Conservation (phyloP, 2,888 invertebrate genomes). For the Phyllotreta cruciferae region DNA sequence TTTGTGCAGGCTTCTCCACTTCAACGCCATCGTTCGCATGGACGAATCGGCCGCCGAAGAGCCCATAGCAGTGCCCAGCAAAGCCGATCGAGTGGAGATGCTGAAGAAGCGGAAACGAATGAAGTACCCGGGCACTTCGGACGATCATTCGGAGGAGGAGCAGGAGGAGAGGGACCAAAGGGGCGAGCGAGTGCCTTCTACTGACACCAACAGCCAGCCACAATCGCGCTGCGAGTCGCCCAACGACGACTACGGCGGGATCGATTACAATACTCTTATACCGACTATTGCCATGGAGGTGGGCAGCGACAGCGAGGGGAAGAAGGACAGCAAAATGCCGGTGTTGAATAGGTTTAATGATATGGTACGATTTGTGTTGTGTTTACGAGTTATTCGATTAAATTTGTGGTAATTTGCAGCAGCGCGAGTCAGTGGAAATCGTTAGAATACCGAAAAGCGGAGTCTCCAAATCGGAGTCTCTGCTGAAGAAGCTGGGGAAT, state of each 20-base stretch:
- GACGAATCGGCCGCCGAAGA: conserved; percentile 66
- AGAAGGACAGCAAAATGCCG: conserved; percentile 42
- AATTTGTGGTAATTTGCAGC: conserved; percentile 31
- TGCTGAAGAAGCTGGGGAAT: conserved; percentile 72
- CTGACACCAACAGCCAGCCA: conserved; percentile 44
- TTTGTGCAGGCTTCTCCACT: conserved; percentile 76
- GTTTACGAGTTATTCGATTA: background rate
- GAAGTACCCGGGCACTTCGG: conserved; percentile 53
- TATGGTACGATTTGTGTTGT: conserved; percentile 33
- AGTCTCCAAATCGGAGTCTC: conserved; percentile 63
- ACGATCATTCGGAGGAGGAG: conserved; percentile 45
- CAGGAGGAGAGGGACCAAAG: conserved; percentile 52
- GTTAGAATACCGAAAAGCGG: conserved; percentile 44
- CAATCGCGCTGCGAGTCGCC: conserved; percentile 57
- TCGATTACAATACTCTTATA: conserved; percentile 58
- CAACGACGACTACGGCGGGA: conserved; percentile 52
- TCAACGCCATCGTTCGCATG: conserved; percentile 73
- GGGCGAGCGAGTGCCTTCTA: conserved; percentile 53
- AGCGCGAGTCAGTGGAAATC: conserved; percentile 42
- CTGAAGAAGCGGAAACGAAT: conserved; percentile 50
- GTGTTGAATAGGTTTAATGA: conserved; percentile 39
- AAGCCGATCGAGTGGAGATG: conserved; percentile 51
- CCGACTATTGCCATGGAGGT: conserved; percentile 56
- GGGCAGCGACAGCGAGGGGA: conserved; percentile 53
- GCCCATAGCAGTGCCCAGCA: conserved; percentile 55